Evolutionary conservation across 2,113 vertebrate genomes (phyloP).

Genomic region (Merops nubicus): DNA sequence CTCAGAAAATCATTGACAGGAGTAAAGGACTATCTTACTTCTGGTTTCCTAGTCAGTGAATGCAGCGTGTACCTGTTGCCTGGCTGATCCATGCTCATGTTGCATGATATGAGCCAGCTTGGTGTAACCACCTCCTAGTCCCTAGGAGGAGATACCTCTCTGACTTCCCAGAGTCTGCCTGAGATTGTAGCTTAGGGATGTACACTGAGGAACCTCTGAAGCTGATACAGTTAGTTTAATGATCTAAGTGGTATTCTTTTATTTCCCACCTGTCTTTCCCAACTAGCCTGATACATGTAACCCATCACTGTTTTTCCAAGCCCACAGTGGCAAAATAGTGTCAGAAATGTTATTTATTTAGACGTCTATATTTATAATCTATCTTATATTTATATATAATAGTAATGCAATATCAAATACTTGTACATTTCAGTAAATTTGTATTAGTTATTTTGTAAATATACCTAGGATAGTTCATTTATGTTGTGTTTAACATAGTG

Average conservation of each 20-base stretch:
- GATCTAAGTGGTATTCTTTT: not conserved
- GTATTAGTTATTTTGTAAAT: too few species aligned
- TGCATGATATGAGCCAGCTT: not conserved
- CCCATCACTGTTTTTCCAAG: not conserved
- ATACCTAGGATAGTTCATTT: too few species aligned
- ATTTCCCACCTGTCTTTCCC: not conserved
- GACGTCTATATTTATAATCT: too few species aligned
- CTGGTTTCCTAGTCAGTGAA: not conserved
- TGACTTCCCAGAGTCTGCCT: not conserved
- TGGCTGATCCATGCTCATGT: accelerated
- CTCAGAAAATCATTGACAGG: not conserved
- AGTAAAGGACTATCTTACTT: not conserved
- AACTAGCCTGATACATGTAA: not conserved
- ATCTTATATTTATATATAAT: too few species aligned
- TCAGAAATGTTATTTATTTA: not conserved
- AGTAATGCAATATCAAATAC: too few species aligned
- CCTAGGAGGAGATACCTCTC: not conserved
- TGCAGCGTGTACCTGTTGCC: not conserved
- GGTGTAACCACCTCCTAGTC: not conserved
- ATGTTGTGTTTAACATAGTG: not conserved
- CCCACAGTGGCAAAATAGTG: not conserved
- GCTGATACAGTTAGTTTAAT: accelerated
- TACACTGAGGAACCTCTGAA: not conserved
- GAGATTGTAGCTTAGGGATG: not conserved
- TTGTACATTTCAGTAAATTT: not conserved